These are phyloP conservation scores for Tringa solitaria DNA, from an alignment of 2,113 vertebrate genomes.

Conservation along the genomic window DNA sequence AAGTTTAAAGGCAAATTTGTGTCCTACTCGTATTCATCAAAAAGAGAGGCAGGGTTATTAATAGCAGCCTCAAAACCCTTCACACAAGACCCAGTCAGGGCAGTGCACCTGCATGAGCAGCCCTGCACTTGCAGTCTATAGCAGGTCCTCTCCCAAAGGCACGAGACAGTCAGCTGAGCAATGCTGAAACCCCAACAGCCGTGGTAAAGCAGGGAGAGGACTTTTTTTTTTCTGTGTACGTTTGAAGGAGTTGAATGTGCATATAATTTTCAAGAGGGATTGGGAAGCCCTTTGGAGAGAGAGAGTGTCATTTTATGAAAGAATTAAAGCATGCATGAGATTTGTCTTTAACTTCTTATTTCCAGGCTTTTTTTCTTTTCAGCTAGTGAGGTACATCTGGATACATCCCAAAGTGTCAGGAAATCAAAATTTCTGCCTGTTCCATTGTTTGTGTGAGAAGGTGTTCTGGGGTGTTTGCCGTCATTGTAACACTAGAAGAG, in stretches of 20 bases:
- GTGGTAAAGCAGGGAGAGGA: not conserved
- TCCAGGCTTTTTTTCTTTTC: not conserved
- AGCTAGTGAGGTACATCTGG: not conserved
- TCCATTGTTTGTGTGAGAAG: not conserved
- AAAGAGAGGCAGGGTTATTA: not conserved
- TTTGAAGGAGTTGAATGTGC: not conserved
- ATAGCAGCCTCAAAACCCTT: not conserved
- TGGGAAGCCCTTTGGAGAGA: not conserved
- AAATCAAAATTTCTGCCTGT: not conserved
- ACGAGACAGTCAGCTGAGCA: not conserved
- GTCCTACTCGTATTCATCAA: not conserved
- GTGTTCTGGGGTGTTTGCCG: not conserved
- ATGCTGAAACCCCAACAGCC: rapidly evolving
- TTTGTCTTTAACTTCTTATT: not conserved
- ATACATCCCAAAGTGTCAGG: not conserved
- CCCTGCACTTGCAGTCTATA: rapidly evolving
- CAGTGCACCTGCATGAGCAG: not conserved
- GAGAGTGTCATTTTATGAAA: not conserved
- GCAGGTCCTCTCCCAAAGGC: not conserved
- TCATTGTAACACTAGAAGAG: not conserved
- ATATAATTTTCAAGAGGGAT: not conserved
- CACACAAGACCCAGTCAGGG: not conserved
- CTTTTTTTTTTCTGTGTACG: not conserved
- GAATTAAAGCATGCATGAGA: not conserved
- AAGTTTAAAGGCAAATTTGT: not conserved